These are phyloP conservation scores for Chironomus tentans DNA, from an alignment of 2,888 invertebrate species.

Conservation along the genomic window DNA sequence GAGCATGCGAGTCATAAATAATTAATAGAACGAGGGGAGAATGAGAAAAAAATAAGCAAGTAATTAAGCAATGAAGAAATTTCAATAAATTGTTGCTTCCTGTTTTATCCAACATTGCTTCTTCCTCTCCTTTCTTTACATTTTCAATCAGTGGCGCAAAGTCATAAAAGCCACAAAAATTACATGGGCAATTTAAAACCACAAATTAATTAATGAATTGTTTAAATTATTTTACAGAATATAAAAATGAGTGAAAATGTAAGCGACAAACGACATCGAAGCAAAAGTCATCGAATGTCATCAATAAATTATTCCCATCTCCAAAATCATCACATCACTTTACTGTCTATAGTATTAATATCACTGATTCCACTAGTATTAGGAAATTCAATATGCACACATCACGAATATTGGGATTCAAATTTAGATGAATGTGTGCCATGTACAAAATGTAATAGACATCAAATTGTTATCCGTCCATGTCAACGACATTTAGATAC, in stretches of 20 bases:
- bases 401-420: constrained; percentile 62
- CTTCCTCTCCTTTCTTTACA: too few relatives aligned
- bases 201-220: too few relatives aligned
- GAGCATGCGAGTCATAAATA: background rate
- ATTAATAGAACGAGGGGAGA: background rate
- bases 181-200: too few relatives aligned
- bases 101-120: background rate
- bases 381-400: constrained; percentile 40
- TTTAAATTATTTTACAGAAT: too few relatives aligned
- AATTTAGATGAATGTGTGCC: constrained; percentile 55
- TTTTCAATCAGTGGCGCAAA: too few relatives aligned
- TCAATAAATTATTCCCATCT: background rate
- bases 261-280: background rate
- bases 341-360: constrained; percentile 3
- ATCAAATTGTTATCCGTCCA: constrained; percentile 56
- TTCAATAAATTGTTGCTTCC: background rate
- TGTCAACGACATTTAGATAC: constrained; percentile 69
- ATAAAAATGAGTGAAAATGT: too few relatives aligned
- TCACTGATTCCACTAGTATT: constrained; percentile 1
- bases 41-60: background rate
- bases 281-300: background rate
- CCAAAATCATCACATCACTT: background rate
- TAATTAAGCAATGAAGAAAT: background rate
- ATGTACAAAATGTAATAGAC: constrained; percentile 60
- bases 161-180: too few relatives aligned